Percentiles rank a stretch among this genome's conserved stretches.
These are phyloP conservation scores for Burhinus oedicnemus DNA, from an alignment of 2,113 vertebrate species.

Conservation along the genomic window DNA sequence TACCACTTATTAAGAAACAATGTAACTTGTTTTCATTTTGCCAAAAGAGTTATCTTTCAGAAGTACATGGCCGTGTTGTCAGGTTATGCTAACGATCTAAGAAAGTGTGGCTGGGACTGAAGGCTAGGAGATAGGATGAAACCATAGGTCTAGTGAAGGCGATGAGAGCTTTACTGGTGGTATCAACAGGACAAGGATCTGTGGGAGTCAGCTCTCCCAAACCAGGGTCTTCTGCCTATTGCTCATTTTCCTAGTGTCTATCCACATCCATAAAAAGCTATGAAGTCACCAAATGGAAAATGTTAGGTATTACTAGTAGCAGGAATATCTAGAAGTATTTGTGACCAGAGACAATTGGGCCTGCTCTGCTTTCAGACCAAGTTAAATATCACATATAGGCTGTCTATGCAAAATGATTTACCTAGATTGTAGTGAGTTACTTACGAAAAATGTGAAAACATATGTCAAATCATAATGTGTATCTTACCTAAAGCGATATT, in stretches of 20 bases:
- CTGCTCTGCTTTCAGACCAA: background rate
- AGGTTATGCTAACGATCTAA: background rate
- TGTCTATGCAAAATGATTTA: background rate
- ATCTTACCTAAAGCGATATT: background rate
- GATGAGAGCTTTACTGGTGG: background rate
- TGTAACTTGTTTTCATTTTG: slow-evolving; percentile 23
- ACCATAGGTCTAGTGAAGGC: background rate
- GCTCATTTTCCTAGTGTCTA: background rate
- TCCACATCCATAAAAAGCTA: background rate
- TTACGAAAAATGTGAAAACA: slow-evolving; percentile 42
- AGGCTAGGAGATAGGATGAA: background rate
- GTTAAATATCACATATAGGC: background rate
- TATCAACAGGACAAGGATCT: background rate
- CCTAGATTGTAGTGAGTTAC: background rate
- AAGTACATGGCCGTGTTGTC: background rate
- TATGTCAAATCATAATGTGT: background rate
- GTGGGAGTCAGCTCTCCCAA: background rate
- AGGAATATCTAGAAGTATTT: background rate
- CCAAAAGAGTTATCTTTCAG: background rate
- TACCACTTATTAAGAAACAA: slow-evolving; percentile 56
- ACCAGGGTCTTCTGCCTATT: background rate
- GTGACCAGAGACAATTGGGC: background rate
- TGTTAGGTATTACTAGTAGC: background rate
- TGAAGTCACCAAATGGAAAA: background rate
- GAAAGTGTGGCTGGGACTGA: no score